A percentile compares a stretch with the other conserved stretches of the same genome.
Conservation (phyloP, 2,797 vertebrate genomes). For the Channallabes apus region DNA sequence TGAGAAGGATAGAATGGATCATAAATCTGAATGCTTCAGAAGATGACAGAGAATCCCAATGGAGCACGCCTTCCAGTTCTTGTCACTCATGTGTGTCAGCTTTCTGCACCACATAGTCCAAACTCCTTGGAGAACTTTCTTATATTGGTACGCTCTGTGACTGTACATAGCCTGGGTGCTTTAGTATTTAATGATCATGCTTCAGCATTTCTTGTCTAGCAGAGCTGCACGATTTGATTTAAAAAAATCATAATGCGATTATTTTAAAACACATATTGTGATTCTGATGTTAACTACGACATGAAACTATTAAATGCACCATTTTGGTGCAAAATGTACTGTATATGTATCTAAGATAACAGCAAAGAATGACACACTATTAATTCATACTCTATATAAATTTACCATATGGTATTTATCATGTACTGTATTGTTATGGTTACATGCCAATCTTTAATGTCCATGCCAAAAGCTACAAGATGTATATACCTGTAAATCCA, state of each 20-base stretch:
- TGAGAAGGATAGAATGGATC: slow-evolving; percentile 16
- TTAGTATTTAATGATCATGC: not conserved
- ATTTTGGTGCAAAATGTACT: too few species aligned
- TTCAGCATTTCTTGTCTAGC: too few species aligned
- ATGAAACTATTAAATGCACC: too few species aligned
- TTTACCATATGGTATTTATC: not conserved
- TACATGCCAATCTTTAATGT: not conserved
- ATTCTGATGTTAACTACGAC: too few species aligned
- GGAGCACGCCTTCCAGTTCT: not conserved
- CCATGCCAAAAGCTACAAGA: not conserved
- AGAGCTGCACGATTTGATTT: too few species aligned
- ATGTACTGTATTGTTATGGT: not conserved
- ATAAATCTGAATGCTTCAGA: slow-evolving; percentile 6
- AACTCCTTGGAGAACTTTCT: not conserved
- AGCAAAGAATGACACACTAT: too few species aligned
- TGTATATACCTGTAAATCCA: not conserved
- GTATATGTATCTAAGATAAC: too few species aligned
- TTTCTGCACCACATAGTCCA: not conserved
- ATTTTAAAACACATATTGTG: too few species aligned
- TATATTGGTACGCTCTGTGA: not conserved
- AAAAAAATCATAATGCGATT: too few species aligned
- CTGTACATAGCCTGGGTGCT: not conserved
- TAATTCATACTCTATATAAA: too few species aligned
- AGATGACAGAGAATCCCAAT: not conserved
- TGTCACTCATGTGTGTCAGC: not conserved